These are phyloP conservation scores for Pollachius pollachius DNA, from an alignment of 2,113 vertebrate species.

Conservation along the genomic window DNA sequence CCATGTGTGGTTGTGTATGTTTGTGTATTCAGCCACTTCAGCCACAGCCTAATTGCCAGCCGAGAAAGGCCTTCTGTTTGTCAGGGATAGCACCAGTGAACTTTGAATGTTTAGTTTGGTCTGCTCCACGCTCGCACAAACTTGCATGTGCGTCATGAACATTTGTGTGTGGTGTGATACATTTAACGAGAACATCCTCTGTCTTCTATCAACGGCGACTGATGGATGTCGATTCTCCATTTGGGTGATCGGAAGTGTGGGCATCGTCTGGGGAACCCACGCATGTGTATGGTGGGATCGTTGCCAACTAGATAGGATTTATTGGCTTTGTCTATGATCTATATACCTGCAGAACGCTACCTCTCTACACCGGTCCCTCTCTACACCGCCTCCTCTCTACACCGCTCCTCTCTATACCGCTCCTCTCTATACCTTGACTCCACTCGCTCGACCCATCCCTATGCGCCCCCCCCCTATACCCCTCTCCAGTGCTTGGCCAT, in stretches of 20 bases:
- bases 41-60: neutral
- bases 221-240: constrained; percentile 39
- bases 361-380: neutral
- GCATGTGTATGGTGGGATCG: neutral
- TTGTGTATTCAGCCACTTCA: constrained; percentile 20
- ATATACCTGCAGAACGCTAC: neutral
- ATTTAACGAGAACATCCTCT: constrained; percentile 36
- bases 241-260: constrained; percentile 4
- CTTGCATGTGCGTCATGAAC: constrained; percentile 4
- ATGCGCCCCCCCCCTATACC: constrained; percentile 42
- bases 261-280: constrained; percentile 1
- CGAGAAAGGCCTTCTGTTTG: constrained; percentile 19
- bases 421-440: constrained; percentile 41
- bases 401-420: neutral
- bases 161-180: constrained; percentile 6
- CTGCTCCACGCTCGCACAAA: neutral
- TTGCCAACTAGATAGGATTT: neutral
- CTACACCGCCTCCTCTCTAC: neutral
- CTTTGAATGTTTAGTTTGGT: neutral
- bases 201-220: constrained; percentile 38
- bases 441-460: constrained; percentile 33
- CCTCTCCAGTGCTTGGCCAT: constrained; percentile 50
- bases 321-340: neutral
- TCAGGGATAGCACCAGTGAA: constrained; percentile 2
- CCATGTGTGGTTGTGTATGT: neutral